Evolutionary conservation across 2,888 invertebrate species (phyloP).

Genomic region (Drosophila seclusa): DNA sequence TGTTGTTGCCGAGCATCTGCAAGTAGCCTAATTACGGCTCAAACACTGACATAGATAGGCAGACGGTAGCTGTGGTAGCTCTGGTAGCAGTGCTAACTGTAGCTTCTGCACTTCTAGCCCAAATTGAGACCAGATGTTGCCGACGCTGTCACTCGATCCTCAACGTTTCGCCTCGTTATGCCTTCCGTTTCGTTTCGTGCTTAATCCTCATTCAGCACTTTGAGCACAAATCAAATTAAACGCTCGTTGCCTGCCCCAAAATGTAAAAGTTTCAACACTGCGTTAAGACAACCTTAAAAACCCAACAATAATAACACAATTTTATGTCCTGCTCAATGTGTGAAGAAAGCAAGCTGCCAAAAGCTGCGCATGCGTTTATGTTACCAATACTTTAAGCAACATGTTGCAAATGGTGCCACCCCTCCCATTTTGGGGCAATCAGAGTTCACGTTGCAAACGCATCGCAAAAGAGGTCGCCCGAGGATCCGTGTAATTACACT

Average conservation of each 20-base stretch:
- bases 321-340: constrained; percentile 43
- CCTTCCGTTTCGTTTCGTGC: constrained; percentile 48
- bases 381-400: constrained; percentile 5
- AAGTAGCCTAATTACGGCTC: constrained; percentile 79
- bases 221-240: constrained; percentile 71
- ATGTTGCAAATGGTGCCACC: constrained; percentile 5
- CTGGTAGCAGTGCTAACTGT: constrained; percentile 14
- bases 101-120: constrained; percentile 56
- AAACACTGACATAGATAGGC: constrained; percentile 67
- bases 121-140: constrained; percentile 40
- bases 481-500: constrained; percentile 70
- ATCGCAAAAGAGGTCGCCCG: constrained; percentile 73
- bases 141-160: constrained; percentile 10
- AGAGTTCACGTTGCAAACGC: constrained; percentile 69
- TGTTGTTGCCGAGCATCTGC: constrained; percentile 37
- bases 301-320: not conserved
- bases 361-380: constrained; percentile 4
- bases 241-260: constrained; percentile 55
- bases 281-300: constrained; percentile 43
- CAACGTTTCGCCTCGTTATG: constrained; percentile 1
- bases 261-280: constrained; percentile 68
- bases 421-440: constrained; percentile 13
- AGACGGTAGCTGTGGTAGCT: constrained; percentile 47
- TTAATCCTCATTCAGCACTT: constrained; percentile 67
- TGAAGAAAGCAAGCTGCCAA: constrained; percentile 25